Conservation (phyloP, 2,888 invertebrate genomes). For the Callosobruchus maculatus region DNA sequence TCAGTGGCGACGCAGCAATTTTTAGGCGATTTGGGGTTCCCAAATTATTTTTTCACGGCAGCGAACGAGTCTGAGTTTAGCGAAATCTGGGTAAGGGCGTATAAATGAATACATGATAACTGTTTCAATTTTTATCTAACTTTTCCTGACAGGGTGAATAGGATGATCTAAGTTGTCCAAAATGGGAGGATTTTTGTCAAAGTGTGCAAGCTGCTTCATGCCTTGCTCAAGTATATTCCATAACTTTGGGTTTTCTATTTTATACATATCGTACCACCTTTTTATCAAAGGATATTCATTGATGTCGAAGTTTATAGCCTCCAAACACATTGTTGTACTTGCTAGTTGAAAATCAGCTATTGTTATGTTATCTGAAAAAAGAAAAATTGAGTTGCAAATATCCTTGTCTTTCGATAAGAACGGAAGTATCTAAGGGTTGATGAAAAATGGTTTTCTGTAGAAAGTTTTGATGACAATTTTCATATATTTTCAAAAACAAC, state of each 20-base stretch:
- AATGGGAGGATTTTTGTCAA: slow-evolving; percentile 71
- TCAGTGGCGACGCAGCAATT: too few species aligned
- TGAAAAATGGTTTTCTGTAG: too few species aligned
- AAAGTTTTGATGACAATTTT: too few species aligned
- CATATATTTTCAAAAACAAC: too few species aligned
- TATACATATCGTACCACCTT: slow-evolving; percentile 71
- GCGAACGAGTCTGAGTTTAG: too few species aligned
- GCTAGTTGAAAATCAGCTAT: slow-evolving; percentile 73
- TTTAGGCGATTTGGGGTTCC: too few species aligned
- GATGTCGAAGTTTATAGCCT: slow-evolving; percentile 66
- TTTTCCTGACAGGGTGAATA: slow-evolving; percentile 63
- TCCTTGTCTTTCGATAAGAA: not conserved
- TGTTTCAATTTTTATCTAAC: not conserved
- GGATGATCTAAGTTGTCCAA: slow-evolving; percentile 68
- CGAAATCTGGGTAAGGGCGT: too few species aligned
- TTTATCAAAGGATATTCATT: slow-evolving; percentile 55
- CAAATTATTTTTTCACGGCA: too few species aligned
- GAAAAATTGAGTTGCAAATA: not conserved
- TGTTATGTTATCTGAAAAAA: slow-evolving; percentile 57
- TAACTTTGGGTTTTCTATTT: slow-evolving; percentile 61
- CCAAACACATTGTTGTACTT: slow-evolving; percentile 69
- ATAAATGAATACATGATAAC: not conserved
- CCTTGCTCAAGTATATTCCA: slow-evolving; percentile 69
- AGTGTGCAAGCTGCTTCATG: slow-evolving; percentile 64
- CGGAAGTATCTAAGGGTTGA: too few species aligned